Evolutionary conservation across 2,797 vertebrate species (phyloP).

Genomic region (Argentina silus): DNA sequence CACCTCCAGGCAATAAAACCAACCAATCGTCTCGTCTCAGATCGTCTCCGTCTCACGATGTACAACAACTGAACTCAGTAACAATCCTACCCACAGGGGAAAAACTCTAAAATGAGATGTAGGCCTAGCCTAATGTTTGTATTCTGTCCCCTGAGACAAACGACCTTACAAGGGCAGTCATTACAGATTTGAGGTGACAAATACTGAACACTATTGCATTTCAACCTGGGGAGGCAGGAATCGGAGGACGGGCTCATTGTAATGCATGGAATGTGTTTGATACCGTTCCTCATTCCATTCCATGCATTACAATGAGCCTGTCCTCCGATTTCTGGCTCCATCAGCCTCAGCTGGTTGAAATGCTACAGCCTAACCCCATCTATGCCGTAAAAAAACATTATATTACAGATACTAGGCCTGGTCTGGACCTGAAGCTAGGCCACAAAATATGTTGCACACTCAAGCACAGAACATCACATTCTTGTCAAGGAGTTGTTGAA

Average conservation of each 20-base stretch:
- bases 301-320: too few species aligned
- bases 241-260: too few species aligned
- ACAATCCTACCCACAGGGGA: not conserved
- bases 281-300: too few species aligned
- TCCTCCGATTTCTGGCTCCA: too few species aligned
- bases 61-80: conserved; percentile 67
- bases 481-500: not conserved
- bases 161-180: conserved; percentile 19
- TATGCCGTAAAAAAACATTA: too few species aligned
- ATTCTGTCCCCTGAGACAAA: conserved; percentile 39
- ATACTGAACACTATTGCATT: conserved; percentile 11
- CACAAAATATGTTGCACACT: conserved; percentile 10
- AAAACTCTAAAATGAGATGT: conserved; percentile 33
- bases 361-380: too few species aligned
- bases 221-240: too few species aligned
- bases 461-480: conserved; percentile 9
- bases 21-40: conserved; percentile 34
- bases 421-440: not conserved
- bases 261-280: too few species aligned
- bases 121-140: conserved; percentile 30
- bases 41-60: conserved; percentile 61
- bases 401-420: not conserved
- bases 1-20: conserved; percentile 34
- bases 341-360: too few species aligned
- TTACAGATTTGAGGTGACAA: conserved; percentile 11